phyloP scores from a whole-genome alignment of 2,113 vertebrate species.

The Pseudopipra pipra region DNA sequence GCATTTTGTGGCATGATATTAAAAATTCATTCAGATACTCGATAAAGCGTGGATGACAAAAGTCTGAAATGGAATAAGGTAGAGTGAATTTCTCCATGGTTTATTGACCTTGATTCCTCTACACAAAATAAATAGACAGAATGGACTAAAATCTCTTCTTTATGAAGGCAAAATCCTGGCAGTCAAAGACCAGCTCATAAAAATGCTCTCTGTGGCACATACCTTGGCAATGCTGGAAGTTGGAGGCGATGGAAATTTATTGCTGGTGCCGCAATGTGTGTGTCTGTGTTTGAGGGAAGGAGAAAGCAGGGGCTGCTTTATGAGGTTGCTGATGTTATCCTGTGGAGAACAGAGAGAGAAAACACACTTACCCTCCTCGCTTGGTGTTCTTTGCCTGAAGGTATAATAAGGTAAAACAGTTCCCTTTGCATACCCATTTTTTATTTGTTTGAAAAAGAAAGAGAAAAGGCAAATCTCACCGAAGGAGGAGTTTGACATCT shows the following conservation, averaged over 20 bases:
- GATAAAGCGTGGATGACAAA: slow-evolving; percentile 78
- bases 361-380: slow-evolving; percentile 21
- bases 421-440: slow-evolving; percentile 22
- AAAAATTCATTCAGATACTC: slow-evolving; percentile 80
- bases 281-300: slow-evolving; percentile 52
- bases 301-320: slow-evolving; percentile 58
- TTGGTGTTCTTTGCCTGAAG: slow-evolving; percentile 25
- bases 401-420: slow-evolving; percentile 42
- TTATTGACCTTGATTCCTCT: slow-evolving; percentile 79
- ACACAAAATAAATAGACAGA: slow-evolving; percentile 79
- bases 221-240: slow-evolving; percentile 53
- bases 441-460: slow-evolving; percentile 55
- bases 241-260: slow-evolving; percentile 65
- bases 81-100: slow-evolving; percentile 76
- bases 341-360: slow-evolving; percentile 40
- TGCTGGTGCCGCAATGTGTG: slow-evolving; percentile 7
- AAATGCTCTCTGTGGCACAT: slow-evolving; percentile 68
- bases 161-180: slow-evolving; percentile 75
- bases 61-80: slow-evolving; percentile 73
- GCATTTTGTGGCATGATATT: slow-evolving; percentile 77
- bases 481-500: slow-evolving; percentile 18
- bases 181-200: slow-evolving; percentile 71
- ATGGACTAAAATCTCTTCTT: slow-evolving; percentile 77
- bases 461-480: background rate
- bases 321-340: slow-evolving; percentile 49